Evolutionary conservation across 2,888 invertebrate species (phyloP).

Genomic region (Epicampocera succincta): DNA sequence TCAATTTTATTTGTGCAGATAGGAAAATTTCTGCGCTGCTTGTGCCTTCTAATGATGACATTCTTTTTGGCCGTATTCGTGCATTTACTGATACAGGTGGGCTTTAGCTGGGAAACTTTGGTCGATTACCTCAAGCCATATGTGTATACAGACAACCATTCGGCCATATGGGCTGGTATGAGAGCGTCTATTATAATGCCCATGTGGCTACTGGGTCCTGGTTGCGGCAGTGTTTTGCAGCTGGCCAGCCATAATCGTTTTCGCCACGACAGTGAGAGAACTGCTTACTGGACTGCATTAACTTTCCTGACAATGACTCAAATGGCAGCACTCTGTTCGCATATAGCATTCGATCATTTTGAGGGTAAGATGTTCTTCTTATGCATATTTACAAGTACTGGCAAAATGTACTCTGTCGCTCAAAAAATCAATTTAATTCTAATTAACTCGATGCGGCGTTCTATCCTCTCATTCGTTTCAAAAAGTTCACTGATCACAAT

Average conservation of each 20-base stretch:
- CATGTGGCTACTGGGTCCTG: slow-evolving; percentile 90
- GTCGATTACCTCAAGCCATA: slow-evolving; percentile 72
- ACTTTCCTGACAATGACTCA: slow-evolving; percentile 76
- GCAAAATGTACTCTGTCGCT: too few species aligned
- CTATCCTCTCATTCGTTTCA: too few species aligned
- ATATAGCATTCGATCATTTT: slow-evolving; percentile 79
- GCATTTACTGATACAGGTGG: slow-evolving; percentile 73
- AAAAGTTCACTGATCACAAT: too few species aligned
- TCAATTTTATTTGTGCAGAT: slow-evolving; percentile 76
- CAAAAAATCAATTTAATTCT: too few species aligned
- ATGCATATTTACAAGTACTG: too few species aligned
- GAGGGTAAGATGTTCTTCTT: slow-evolving; percentile 72
- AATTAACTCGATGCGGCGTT: too few species aligned
- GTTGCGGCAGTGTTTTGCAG: slow-evolving; percentile 91
- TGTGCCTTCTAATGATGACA: slow-evolving; percentile 75
- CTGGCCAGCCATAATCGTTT: slow-evolving; percentile 92
- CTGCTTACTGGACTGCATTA: slow-evolving; percentile 76
- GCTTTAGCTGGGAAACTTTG: slow-evolving; percentile 71
- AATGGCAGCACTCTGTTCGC: slow-evolving; percentile 75
- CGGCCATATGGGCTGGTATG: slow-evolving; percentile 62
- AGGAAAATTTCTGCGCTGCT: slow-evolving; percentile 77
- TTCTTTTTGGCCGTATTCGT: slow-evolving; percentile 76
- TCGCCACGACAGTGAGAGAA: slow-evolving; percentile 85
- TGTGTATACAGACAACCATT: slow-evolving; percentile 69
- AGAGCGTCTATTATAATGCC: slow-evolving; percentile 75